A percentile compares a stretch with the other conserved stretches of the same genome.
phyloP scores from a whole-genome alignment of 2,888 invertebrate species.

The Diplazon laetatorius region DNA sequence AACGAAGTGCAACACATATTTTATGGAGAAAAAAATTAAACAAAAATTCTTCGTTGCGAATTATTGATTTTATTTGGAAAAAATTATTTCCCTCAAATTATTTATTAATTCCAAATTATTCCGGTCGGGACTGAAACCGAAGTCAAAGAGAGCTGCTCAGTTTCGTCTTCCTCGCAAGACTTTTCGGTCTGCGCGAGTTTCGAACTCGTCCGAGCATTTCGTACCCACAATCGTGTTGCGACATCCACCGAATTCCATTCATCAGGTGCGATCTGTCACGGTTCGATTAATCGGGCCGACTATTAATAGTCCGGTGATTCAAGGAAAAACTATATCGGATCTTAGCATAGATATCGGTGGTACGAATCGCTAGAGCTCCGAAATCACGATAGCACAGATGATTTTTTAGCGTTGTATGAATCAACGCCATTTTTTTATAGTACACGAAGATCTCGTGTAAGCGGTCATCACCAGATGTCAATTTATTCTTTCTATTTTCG shows the following conservation, averaged over 20 bases:
- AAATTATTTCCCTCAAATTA: no score
- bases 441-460: background rate
- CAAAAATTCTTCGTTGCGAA: slow-evolving; percentile 3
- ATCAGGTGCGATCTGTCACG: slow-evolving; percentile 72
- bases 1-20: slow-evolving; percentile 3
- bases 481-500: background rate
- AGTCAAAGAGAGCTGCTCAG: no score
- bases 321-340: slow-evolving; percentile 70
- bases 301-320: slow-evolving; percentile 76
- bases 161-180: slow-evolving; percentile 12
- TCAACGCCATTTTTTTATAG: slow-evolving; percentile 47
- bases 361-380: slow-evolving; percentile 45
- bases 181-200: slow-evolving; percentile 29
- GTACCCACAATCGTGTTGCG: slow-evolving; percentile 66
- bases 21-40: slow-evolving; percentile 30
- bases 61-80: background rate
- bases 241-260: slow-evolving; percentile 71
- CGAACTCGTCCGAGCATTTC: slow-evolving; percentile 52
- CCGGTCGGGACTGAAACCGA: background rate
- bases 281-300: slow-evolving; percentile 67
- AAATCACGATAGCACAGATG: slow-evolving; percentile 43
- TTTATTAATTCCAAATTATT: no score
- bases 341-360: slow-evolving; percentile 31
- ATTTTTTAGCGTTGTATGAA: slow-evolving; percentile 28
- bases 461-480: background rate